Evolutionary conservation across 2,113 vertebrate species (phyloP), one percentile per base, ranked within the genome.

Genomic region (Pogonocichla stellata): DNA sequence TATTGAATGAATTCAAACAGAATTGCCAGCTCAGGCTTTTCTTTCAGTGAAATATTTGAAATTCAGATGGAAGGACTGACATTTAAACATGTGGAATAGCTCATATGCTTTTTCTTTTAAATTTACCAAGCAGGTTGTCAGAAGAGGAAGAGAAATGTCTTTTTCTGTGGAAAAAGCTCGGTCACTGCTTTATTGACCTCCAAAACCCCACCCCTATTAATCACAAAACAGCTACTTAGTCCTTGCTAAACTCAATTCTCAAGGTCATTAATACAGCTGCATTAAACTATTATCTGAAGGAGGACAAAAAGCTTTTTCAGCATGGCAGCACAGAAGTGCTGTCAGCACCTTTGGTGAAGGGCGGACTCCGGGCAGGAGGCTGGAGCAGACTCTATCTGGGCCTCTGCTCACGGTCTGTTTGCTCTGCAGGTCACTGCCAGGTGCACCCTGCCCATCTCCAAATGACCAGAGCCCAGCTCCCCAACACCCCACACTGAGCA

Each of bases 81-180:
- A 94, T 86, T 92, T 70, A 94, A 93, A 91, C 77, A 93, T 34
- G 72, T 72, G 79, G 84, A 96, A 79, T 40, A 91, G 77, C 51
- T 93, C 51, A 95, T 66, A 84, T 36, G 51, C 23, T 57, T 85
- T 77, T 90, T 60, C 34, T 74, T 93, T 75, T 78, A 62, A 85
- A 80, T 91, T 90, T 84, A 81, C 54, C 74, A 80, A 74, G 65
- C 60, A 64, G 33, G 45, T 75, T 90, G 89, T 88, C 93, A 96
- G 62, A 84, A 85, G 36, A 33, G 24, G 31, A 93, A 92, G 20
- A 95, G 51, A 69, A 91, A 91, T 5, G 14, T 86, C 75, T 78
- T 79, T 66, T 88, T 72, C 74, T 80, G 40, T 23, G 78, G 62
- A 93, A 95, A 95, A 89, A 82, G 38, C 34, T 91, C 0, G 2